Conservation (phyloP, 2,797 vertebrate genomes). For the Silurus lanzhouensis region DNA sequence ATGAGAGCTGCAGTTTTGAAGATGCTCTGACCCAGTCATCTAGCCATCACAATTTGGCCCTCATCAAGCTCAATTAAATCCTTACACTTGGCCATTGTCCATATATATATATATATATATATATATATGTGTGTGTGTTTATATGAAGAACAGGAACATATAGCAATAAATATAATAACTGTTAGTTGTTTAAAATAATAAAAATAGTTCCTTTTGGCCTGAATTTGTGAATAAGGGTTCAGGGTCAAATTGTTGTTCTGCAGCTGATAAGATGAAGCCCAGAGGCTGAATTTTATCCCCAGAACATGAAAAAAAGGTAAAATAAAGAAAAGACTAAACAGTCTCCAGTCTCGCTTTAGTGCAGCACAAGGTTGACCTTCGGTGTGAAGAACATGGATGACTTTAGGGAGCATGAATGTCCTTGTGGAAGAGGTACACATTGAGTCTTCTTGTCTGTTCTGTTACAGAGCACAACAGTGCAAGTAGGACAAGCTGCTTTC, state of each 20-base stretch:
- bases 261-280: slow-evolving; percentile 3
- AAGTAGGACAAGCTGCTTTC: slow-evolving; percentile 12
- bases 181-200: too few species aligned
- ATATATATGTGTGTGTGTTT: too few species aligned
- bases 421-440: slow-evolving; percentile 16
- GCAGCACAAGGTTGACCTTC: slow-evolving; percentile 45
- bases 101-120: too few species aligned
- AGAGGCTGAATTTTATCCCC: background rate
- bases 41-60: too few species aligned
- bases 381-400: background rate
- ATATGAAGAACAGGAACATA: too few species aligned
- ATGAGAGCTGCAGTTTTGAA: too few species aligned
- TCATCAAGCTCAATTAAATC: too few species aligned
- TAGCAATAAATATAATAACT: too few species aligned
- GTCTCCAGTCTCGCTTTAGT: slow-evolving; percentile 25
- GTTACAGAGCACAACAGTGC: background rate
- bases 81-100: too few species aligned
- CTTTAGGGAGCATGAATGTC: background rate
- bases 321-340: slow-evolving; percentile 48
- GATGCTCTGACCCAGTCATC: too few species aligned
- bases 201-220: background rate
- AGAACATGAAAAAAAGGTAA: background rate
- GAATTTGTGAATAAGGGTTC: background rate
- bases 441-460: background rate
- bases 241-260: background rate